Conservation (phyloP, 2,888 invertebrate genomes). For the Kuschelorhynchus macadamiae region DNA sequence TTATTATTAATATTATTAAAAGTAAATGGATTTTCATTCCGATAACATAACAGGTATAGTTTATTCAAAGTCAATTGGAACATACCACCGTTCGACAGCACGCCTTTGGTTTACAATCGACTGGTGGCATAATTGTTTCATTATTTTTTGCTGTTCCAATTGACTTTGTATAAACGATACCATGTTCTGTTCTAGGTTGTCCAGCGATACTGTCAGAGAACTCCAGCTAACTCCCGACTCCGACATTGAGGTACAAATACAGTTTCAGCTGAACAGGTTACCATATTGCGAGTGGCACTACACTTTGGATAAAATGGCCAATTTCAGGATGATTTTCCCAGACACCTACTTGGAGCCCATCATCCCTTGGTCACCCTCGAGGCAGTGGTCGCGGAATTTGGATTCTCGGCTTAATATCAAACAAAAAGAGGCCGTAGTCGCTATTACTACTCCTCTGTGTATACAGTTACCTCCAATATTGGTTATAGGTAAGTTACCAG, state of each 20-base stretch:
- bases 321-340: constrained; percentile 78
- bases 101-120: too few relatives aligned
- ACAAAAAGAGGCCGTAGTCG: constrained; percentile 84
- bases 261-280: constrained; percentile 85
- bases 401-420: constrained; percentile 80
- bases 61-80: too few relatives aligned
- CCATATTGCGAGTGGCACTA: constrained; percentile 89
- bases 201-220: constrained; percentile 70
- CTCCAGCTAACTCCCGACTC: constrained; percentile 70
- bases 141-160: too few relatives aligned
- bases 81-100: too few relatives aligned
- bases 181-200: constrained; percentile 66
- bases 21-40: too few relatives aligned
- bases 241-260: constrained; percentile 79
- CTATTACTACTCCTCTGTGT: constrained; percentile 78
- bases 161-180: too few relatives aligned
- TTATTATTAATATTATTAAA: too few relatives aligned
- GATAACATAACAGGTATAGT: too few relatives aligned
- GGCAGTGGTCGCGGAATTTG: constrained; percentile 77
- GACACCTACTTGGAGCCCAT: constrained; percentile 74
- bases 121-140: too few relatives aligned
- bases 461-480: constrained; percentile 79
- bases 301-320: constrained; percentile 82
- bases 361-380: constrained; percentile 79
- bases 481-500: constrained; percentile 70